A percentile compares a stretch with the other conserved stretches of the same genome.
Evolutionary conservation across 1,140 invertebrate genomes (phyloP).

Genomic region (Eumaeus atala): DNA sequence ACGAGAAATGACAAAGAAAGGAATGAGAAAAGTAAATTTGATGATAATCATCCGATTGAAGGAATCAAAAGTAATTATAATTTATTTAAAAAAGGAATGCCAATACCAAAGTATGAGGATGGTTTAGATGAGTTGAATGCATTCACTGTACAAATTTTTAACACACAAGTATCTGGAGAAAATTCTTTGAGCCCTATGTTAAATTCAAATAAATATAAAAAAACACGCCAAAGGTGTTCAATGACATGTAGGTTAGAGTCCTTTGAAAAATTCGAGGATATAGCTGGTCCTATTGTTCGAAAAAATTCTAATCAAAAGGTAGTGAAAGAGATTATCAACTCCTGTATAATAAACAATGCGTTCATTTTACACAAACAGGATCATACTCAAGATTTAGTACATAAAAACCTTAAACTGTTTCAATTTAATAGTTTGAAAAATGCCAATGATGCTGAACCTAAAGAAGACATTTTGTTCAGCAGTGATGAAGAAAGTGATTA

Average conservation of each 20-base stretch:
- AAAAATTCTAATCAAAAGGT: constrained; percentile 31
- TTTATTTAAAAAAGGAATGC: not conserved
- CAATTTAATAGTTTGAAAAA: not conserved
- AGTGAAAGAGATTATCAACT: constrained; percentile 48
- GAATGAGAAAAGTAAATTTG: not conserved
- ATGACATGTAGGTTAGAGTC: constrained; percentile 41
- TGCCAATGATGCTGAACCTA: constrained; percentile 10
- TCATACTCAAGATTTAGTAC: no score
- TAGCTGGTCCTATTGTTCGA: constrained; percentile 44
- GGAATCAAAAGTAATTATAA: no score
- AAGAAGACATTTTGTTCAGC: constrained; percentile 53
- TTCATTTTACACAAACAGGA: constrained; percentile 3
- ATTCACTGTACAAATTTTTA: no score
- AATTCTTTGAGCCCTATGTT: constrained; percentile 12
- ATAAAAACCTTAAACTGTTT: not conserved
- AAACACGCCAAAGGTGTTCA: constrained; percentile 23
- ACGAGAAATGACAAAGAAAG: not conserved
- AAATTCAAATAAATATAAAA: constrained; percentile 26
- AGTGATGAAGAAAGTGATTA: constrained; percentile 56
- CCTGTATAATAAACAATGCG: constrained; percentile 44
- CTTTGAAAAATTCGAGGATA: constrained; percentile 57
- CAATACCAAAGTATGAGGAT: not conserved
- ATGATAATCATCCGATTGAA: not conserved
- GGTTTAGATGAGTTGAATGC: no score
- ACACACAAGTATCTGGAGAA: not conserved